A percentile compares a stretch with the other conserved stretches of the same genome.
Evolutionary conservation across 2,113 vertebrate species (phyloP).

Genomic region (Charadrius vociferus): DNA sequence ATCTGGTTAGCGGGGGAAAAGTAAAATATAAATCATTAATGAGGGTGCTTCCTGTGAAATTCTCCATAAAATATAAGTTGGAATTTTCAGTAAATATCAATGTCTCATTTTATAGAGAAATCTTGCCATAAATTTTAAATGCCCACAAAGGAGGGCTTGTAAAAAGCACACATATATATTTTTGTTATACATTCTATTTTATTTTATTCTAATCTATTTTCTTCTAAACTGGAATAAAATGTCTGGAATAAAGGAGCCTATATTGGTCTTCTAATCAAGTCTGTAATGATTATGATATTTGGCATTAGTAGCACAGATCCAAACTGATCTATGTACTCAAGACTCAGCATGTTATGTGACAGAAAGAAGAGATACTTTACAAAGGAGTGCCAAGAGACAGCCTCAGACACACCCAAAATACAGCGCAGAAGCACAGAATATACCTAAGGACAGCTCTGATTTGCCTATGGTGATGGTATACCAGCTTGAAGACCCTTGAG

Average conservation of each 20-base stretch:
- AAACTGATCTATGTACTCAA: not conserved
- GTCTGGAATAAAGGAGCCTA: not conserved
- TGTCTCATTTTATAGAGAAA: not conserved
- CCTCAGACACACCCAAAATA: not conserved
- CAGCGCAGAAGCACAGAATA: not conserved
- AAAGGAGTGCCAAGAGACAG: not conserved
- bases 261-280: not conserved
- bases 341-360: not conserved
- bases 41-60: not conserved
- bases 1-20: not conserved
- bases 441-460: not conserved
- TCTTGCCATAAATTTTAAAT: not conserved
- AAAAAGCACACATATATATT: not conserved
- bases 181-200: not conserved
- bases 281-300: not conserved
- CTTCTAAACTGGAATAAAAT: not conserved
- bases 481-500: not conserved
- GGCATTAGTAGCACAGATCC: not conserved
- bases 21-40: not conserved
- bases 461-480: not conserved
- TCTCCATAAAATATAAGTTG: not conserved
- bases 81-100: not conserved
- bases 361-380: not conserved
- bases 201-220: not conserved
- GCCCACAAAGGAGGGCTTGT: not conserved